These are phyloP conservation scores for Lamprotornis superbus DNA, from an alignment of 2,113 vertebrate genomes.

Conservation along the genomic window DNA sequence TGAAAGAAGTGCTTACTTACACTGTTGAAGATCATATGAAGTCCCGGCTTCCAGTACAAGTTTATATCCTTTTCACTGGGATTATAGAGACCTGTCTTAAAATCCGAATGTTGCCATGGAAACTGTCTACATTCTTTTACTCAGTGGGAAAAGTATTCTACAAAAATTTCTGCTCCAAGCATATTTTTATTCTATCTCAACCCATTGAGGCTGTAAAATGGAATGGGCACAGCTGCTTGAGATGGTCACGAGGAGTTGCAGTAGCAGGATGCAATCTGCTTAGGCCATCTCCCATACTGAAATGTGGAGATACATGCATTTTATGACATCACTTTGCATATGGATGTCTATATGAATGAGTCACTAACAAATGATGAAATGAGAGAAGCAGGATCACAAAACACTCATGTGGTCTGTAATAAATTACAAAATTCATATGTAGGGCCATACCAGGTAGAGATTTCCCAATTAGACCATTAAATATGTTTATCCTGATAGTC, in stretches of 20 bases:
- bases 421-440: not conserved
- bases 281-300: not conserved
- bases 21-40: not conserved
- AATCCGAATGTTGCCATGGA: not conserved
- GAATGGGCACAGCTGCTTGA: not conserved
- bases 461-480: not conserved
- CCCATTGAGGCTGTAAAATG: not conserved
- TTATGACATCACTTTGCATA: not conserved
- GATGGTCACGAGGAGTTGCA: not conserved
- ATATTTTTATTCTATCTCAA: not conserved
- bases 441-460: not conserved
- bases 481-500: not conserved
- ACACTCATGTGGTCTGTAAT: not conserved
- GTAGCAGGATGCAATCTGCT: not conserved
- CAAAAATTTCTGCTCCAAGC: not conserved
- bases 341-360: not conserved
- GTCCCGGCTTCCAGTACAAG: not conserved
- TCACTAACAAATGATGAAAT: not conserved
- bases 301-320: not conserved
- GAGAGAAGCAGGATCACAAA: not conserved
- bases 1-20: not conserved
- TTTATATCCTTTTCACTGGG: not conserved
- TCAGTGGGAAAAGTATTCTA: not conserved
- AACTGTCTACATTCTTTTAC: not conserved
- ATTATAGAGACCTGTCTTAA: not conserved